Percentiles rank a stretch among this genome's conserved stretches.
These are phyloP conservation scores for Equus quagga DNA, from an alignment of 2,113 vertebrate species.

Conservation along the genomic window DNA sequence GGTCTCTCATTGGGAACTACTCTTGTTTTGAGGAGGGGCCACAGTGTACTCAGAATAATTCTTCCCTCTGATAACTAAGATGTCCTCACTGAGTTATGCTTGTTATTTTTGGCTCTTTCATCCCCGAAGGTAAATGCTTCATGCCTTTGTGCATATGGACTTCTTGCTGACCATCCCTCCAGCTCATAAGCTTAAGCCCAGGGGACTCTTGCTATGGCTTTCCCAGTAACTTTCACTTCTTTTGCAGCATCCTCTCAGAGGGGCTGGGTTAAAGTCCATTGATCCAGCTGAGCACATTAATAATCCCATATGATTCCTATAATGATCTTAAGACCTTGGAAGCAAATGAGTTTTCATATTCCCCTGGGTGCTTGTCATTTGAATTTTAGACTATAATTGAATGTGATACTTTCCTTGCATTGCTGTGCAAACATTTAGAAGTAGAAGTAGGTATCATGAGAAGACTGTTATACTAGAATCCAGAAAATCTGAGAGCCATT, in stretches of 20 bases:
- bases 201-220: background rate
- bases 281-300: background rate
- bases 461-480: background rate
- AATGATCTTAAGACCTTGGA: background rate
- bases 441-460: background rate
- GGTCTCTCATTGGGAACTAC: background rate
- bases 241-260: background rate
- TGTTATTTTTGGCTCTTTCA: background rate
- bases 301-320: background rate
- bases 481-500: background rate
- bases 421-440: background rate
- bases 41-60: background rate
- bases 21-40: background rate
- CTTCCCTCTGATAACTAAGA: background rate
- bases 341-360: slow-evolving; percentile 2
- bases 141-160: background rate
- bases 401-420: background rate
- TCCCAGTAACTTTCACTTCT: background rate
- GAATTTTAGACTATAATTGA: background rate
- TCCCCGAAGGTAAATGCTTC: background rate
- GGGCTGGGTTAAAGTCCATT: background rate
- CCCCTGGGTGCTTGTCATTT: background rate
- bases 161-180: background rate
- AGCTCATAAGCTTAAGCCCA: background rate
- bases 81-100: background rate